phyloP scores from a whole-genome alignment of 2,888 invertebrate genomes.

The Macrostomum cliftonense region DNA sequence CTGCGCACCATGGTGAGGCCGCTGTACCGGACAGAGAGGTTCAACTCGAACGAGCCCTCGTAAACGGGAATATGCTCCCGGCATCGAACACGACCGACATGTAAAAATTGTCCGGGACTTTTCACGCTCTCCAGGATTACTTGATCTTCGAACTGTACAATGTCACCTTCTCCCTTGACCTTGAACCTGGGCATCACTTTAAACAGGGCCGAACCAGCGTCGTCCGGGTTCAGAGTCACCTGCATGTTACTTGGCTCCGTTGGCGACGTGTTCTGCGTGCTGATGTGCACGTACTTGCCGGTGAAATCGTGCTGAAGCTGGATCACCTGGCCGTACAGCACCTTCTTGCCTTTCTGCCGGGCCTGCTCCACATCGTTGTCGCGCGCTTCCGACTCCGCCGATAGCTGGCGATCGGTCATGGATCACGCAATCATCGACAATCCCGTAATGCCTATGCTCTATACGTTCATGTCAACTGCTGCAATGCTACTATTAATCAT shows the following conservation, averaged over 20 bases:
- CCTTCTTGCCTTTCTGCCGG: conserved; percentile 27
- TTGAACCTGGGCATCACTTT: conserved; percentile 34
- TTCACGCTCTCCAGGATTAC: conserved; percentile 33
- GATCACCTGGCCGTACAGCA: conserved; percentile 33
- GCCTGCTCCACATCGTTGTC: conserved; percentile 31
- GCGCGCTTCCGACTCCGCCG: conserved; percentile 27
- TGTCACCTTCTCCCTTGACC: conserved; percentile 34
- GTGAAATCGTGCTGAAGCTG: conserved; percentile 33
- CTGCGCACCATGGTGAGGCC: conserved; percentile 23
- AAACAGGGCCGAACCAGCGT: conserved; percentile 30
- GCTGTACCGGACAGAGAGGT: conserved; percentile 29
- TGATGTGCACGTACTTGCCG: conserved; percentile 29
- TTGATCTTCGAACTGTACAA: conserved; percentile 34
- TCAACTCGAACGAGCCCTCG: conserved; percentile 19
- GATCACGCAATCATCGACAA: too few species aligned
- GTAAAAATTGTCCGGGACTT: conserved; percentile 28
- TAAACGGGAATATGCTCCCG: too few species aligned
- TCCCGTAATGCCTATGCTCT: too few species aligned
- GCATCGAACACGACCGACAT: conserved; percentile 18
- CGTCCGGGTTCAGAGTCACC: conserved; percentile 27
- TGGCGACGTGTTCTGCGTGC: conserved; percentile 26
- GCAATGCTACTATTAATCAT: too few species aligned
- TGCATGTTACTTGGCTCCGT: conserved; percentile 33
- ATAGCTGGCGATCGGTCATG: conserved; percentile 21
- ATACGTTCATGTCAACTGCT: too few species aligned